Base-by-base conservation (phyloP, 2,113 vertebrate genomes). In the Hippocampus barbouri region DNA sequence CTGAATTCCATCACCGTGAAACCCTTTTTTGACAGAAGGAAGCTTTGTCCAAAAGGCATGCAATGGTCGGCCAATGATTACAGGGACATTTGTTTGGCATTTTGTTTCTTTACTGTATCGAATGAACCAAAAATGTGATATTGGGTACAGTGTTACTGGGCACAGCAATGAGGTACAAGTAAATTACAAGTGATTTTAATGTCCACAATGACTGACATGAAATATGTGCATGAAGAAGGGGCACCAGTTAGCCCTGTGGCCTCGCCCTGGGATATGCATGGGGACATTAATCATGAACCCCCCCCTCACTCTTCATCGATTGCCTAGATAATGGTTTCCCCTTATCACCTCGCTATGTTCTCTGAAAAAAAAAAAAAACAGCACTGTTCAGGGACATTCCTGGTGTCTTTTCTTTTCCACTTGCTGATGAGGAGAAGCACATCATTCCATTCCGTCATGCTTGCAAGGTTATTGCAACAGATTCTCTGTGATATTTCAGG, bases 281-380 rank as follows among this genome's bases (percentile, higher is more conserved):
- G 78, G 77, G 73, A 87, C 86, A 90, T 90, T 88, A 90, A 90
- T 90, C 86, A 87, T 30, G 25, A 59, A 56, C 71, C 78, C 72
- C 70, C 68, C 27, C 57, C 59, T 3, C n/a, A 66, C 64, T 47
- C 64, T 66, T 60, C 79, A 90, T 89, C 74, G 85, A 90, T 89
- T 66, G 85, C 64, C 63, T 30, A 73, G 82, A 83, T 88, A 87
- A 89, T 83, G 83, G 83, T 87, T 66, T 83, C 85, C 70, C 75
- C 89, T 90, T 89, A 89, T 90, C 89, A 86, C 87, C 74, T 75
- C 75, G 1, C 66, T 73, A 79, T 69, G 74, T 85, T 82, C 82
- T 51, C 23, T 68, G 76, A 77, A 70, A 79, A 49, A 49, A 49
- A 47, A 77, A 70, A 79, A 86, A 83, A 86, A 83, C 80, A 80